Evolutionary conservation across 1,140 invertebrate species (phyloP), one percentile per base, ranked within the genome.

Genomic region (Drosophila bifasciata): DNA sequence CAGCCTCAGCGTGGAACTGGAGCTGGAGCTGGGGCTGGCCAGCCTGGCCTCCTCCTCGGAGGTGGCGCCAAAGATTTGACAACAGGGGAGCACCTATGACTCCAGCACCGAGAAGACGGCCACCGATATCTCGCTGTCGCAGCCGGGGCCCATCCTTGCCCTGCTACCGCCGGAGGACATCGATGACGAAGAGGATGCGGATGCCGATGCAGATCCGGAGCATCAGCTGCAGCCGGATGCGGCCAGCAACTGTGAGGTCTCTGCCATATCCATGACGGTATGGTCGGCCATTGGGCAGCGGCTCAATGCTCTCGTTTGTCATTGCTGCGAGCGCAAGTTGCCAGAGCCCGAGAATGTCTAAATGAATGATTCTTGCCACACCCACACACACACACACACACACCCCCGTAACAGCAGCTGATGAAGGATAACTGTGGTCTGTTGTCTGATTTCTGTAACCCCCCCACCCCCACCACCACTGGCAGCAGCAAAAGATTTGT

Each of bases 301-400:
- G 6, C 61, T 92, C 25, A 91, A 89, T 61, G 81, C 85, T n/a
- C 81, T 92, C 51, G 83, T 91, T 36, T 92, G 91, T 23, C 83
- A 91, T 75, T 92, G 91, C 68, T 92, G 91, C 69, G 91, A 91
- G 55, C 79, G 83, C 13, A 91, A 91, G 68, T 76, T 91, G 46
- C 91, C 91, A 13, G 91, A 91, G 52, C 91, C 91, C 59, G 91
- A 91, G 36, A 91, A 91, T 89, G 89, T 91, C 48, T 91, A 90
- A 79, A 17, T 2, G 11, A 15, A 25, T 2, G 11, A 15, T 17
- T 2, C 25, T 17, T 32, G 25, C n/a, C 16, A 13, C 3, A 2
- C 32, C 49, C 11, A 28, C 3, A 5, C 11, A 17, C 11, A n/a
- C n/a, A 1, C 16, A 16, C 8, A 8, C 9, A 3, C 17, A 8